These are phyloP conservation scores for Eupithecia vulgata DNA, from an alignment of 2,888 invertebrate genomes.

Conservation along the genomic window DNA sequence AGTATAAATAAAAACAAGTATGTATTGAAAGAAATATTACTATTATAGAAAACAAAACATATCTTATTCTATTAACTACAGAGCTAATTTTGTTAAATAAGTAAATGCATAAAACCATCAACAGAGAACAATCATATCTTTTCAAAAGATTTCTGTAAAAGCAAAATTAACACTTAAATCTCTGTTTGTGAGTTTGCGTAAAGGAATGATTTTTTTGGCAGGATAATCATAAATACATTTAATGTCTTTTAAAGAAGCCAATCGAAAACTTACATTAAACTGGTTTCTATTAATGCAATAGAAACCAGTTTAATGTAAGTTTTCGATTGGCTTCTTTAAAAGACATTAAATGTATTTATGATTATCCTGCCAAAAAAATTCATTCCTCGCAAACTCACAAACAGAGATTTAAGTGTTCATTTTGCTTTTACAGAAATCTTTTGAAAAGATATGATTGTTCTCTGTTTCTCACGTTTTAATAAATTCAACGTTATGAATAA, in stretches of 20 bases:
- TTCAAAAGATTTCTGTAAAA: background rate
- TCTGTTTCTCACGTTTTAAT: background rate
- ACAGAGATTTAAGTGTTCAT: background rate
- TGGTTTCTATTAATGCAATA: slow-evolving; percentile 20
- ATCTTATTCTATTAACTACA: slow-evolving; percentile 10
- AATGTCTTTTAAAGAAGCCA: slow-evolving; percentile 8
- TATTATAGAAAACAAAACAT: slow-evolving; percentile 44
- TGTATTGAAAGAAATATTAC: slow-evolving; percentile 67
- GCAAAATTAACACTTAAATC: background rate
- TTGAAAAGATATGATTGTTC: slow-evolving; percentile 5
- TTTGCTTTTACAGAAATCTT: background rate
- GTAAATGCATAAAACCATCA: slow-evolving; percentile 25
- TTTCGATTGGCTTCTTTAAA: slow-evolving; percentile 6
- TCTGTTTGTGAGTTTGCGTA: background rate
- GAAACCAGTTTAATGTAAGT: slow-evolving; percentile 18
- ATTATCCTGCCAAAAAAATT: slow-evolving; percentile 10
- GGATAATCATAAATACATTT: slow-evolving; percentile 4
- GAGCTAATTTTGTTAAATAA: slow-evolving; percentile 24
- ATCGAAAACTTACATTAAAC: slow-evolving; percentile 14
- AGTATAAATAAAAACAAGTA: background rate
- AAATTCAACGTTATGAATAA: slow-evolving; percentile 21
- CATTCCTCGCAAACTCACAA: slow-evolving; percentile 1
- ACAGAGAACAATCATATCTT: slow-evolving; percentile 3
- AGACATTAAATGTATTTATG: slow-evolving; percentile 7
- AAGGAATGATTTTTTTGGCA: slow-evolving; percentile 12